Conservation (phyloP, 2,113 vertebrate genomes). For the Malurus alboscapulatus region DNA sequence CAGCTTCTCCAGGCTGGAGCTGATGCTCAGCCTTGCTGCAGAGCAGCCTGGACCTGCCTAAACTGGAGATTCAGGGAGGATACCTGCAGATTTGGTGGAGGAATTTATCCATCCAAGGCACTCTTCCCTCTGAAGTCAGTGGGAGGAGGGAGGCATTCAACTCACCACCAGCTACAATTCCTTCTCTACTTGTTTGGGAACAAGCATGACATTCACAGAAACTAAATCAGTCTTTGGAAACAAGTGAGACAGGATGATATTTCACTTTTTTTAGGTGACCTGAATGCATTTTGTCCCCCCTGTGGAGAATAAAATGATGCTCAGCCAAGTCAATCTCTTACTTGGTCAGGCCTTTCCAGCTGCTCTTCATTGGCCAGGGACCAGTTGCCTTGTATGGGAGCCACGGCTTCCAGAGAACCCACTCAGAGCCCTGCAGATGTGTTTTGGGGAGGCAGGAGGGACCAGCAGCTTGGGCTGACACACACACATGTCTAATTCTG, state of each 20-base stretch:
- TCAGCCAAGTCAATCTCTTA: constrained; percentile 56
- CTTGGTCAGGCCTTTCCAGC: constrained; percentile 48
- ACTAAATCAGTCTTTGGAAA: not conserved
- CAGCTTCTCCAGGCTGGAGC: not conserved
- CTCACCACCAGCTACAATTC: not conserved
- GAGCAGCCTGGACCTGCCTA: too few species aligned
- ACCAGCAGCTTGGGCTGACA: not conserved
- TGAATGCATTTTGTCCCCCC: not conserved
- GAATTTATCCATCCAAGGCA: not conserved
- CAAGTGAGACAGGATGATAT: not conserved
- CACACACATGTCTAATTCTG: not conserved
- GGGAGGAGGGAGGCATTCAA: not conserved
- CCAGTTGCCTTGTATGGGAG: constrained; percentile 54
- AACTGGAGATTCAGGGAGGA: too few species aligned
- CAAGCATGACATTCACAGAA: not conserved
- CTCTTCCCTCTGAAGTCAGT: not conserved
- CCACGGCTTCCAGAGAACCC: not conserved
- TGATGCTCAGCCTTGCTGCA: not conserved
- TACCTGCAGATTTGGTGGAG: not conserved
- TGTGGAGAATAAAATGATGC: constrained; percentile 1
- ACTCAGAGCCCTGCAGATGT: not conserved
- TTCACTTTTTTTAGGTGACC: constrained; percentile 6
- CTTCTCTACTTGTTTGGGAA: not conserved
- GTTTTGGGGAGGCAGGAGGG: not conserved
- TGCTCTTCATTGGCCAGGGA: not conserved